Evolutionary conservation across 2,113 vertebrate species (phyloP), one percentile per base, ranked within the genome.

Genomic region (Zosterops lateralis): DNA sequence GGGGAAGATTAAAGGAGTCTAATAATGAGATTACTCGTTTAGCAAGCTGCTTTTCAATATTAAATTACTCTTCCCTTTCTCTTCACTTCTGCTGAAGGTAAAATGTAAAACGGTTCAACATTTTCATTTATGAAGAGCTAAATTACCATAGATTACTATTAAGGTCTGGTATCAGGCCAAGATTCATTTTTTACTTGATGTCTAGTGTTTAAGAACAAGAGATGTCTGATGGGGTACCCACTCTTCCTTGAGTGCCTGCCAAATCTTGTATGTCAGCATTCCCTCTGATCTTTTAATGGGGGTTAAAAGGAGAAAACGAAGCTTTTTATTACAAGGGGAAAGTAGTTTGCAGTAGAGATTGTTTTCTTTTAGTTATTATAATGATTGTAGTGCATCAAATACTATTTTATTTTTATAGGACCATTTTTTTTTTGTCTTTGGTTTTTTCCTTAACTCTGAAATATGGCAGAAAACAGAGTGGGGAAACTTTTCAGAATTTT

Each of bases 231-330:
- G 95, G 60, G 62, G 66, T 96, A 94, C 90, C 94, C 84, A 77
- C 70, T 95, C 79, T 90, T 95, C 84, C 87, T 96, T 94, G 91
- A 91, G 83, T 92, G 94, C 87, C 92, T 96, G 97, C 96, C 97
- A 96, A 95, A 96, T 94, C 93, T 94, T 96, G 89, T 92, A 80
- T 96, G 93, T 97, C 94, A 96, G 94, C 94, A 95, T 96, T 96
- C 94, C 90, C 87, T 96, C 92, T 97, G 97, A 96, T 97, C 97
- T 97, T 97, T 97, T 97, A 96, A 97, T 95, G 86, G 87, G 94
- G 96, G 96, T 96, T 97, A 97, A 97, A 96, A 96, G 95, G 96
- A 96, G 95, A 97, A 95, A 95, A 74, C 66, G 48, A 56, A 62
- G 64, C 36, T 21, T 96, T 97, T 96, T 96, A 96, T 95, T 92